phyloP scores from a whole-genome alignment of 2,797 vertebrate species.

The Peromyscus eremicus region DNA sequence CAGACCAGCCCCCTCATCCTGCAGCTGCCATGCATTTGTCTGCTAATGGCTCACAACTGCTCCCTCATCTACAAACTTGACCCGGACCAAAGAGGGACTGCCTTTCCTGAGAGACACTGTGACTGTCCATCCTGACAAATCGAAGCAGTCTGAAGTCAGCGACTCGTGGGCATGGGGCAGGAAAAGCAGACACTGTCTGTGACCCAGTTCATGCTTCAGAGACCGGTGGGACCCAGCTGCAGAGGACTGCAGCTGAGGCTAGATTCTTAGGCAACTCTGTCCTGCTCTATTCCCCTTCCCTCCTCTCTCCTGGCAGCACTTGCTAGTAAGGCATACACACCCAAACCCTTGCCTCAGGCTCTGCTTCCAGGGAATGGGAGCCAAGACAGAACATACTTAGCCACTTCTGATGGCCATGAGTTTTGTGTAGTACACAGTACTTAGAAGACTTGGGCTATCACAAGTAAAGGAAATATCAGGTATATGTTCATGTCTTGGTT shows the following conservation, averaged over 20 bases:
- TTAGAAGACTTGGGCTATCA: not conserved
- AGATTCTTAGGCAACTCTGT: not conserved
- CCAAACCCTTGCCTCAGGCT: not conserved
- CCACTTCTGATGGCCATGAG: not conserved
- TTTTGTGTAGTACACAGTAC: not conserved
- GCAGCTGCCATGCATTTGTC: not conserved
- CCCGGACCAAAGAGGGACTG: constrained; percentile 18
- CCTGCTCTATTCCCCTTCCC: not conserved
- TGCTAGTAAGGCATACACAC: not conserved
- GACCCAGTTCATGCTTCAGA: not conserved
- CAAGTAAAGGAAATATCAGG: not conserved
- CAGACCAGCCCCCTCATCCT: not conserved
- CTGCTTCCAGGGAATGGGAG: not conserved
- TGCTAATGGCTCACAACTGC: constrained; percentile 12
- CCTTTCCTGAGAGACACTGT: not conserved
- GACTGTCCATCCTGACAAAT: not conserved
- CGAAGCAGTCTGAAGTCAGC: not conserved
- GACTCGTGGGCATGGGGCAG: not conserved
- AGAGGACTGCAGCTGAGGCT: not conserved
- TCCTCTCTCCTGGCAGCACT: not conserved
- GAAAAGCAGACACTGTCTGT: not conserved
- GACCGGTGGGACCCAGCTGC: not conserved
- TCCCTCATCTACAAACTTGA: not conserved
- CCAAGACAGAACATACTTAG: not conserved
- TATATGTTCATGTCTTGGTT: not conserved